Conservation (phyloP, 2,888 invertebrate genomes). For the Drosophila nr. perissopoda region DNA sequence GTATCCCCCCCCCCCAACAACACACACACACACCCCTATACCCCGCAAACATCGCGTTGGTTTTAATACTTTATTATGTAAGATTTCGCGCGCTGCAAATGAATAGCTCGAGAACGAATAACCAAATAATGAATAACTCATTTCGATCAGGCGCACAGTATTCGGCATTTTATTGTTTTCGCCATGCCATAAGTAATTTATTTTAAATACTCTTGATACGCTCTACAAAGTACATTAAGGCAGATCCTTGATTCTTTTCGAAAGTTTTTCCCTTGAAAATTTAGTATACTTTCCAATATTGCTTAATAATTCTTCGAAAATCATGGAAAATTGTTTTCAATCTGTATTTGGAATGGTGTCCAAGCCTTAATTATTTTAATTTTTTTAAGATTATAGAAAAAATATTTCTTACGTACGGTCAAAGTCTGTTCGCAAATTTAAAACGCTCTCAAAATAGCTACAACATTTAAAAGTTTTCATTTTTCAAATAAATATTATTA, state of each 20-base stretch:
- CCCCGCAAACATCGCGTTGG: slow-evolving; percentile 47
- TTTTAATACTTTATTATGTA: slow-evolving; percentile 79
- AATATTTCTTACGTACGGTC: neutral
- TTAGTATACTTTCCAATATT: neutral
- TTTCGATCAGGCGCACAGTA: slow-evolving; percentile 25
- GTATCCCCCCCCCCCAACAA: neutral
- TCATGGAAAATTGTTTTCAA: neutral
- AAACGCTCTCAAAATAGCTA: neutral
- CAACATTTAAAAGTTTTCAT: neutral
- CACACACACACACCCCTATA: too few relatives aligned
- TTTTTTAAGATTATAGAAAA: neutral
- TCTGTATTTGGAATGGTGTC: neutral
- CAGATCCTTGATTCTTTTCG: neutral
- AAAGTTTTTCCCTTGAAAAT: neutral
- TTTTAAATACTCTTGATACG: neutral
- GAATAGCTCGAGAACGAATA: slow-evolving; percentile 58
- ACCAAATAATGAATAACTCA: slow-evolving; percentile 66
- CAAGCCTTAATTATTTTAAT: neutral
- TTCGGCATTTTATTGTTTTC: slow-evolving; percentile 3
- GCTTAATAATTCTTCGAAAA: neutral
- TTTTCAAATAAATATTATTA: neutral
- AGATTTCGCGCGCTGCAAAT: slow-evolving; percentile 38
- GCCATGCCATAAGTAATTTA: slow-evolving; percentile 4
- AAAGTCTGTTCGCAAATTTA: neutral
- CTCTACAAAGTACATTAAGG: neutral